Evolutionary conservation across 2,113 vertebrate species (phyloP).

Genomic region (Paramisgurnus dabryanus): DNA sequence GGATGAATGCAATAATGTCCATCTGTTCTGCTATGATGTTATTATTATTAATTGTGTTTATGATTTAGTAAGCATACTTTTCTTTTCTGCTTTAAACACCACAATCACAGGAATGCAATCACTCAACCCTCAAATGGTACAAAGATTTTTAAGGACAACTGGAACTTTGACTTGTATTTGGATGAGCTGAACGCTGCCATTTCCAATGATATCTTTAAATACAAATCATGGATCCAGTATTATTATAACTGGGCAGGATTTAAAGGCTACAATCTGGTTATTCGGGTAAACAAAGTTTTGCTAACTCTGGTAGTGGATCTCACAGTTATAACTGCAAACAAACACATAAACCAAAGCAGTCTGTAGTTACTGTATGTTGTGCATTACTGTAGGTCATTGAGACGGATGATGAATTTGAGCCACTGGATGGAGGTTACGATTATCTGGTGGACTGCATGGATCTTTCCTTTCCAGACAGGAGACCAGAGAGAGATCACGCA

Average conservation of each 20-base stretch:
- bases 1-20: neutral
- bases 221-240: slow-evolving; percentile 73
- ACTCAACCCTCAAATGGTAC: slow-evolving; percentile 63
- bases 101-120: slow-evolving; percentile 66
- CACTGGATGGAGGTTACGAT: slow-evolving; percentile 64
- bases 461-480: slow-evolving; percentile 70
- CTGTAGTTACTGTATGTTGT: neutral
- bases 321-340: neutral
- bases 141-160: slow-evolving; percentile 76
- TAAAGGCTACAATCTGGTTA: slow-evolving; percentile 77
- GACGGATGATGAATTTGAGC: slow-evolving; percentile 75
- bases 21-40: neutral
- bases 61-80: neutral
- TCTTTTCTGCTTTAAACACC: slow-evolving; percentile 21
- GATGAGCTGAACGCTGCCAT: slow-evolving; percentile 65
- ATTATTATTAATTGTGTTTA: neutral
- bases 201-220: slow-evolving; percentile 72
- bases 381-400: slow-evolving; percentile 71
- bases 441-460: slow-evolving; percentile 79
- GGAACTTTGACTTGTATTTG: slow-evolving; percentile 76
- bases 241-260: slow-evolving; percentile 83
- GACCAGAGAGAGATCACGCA: slow-evolving; percentile 71
- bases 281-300: slow-evolving; percentile 68
- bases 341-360: neutral
- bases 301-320: neutral